Conservation (phyloP, 1,140 invertebrate genomes). For the Drosophila novamexicana region DNA sequence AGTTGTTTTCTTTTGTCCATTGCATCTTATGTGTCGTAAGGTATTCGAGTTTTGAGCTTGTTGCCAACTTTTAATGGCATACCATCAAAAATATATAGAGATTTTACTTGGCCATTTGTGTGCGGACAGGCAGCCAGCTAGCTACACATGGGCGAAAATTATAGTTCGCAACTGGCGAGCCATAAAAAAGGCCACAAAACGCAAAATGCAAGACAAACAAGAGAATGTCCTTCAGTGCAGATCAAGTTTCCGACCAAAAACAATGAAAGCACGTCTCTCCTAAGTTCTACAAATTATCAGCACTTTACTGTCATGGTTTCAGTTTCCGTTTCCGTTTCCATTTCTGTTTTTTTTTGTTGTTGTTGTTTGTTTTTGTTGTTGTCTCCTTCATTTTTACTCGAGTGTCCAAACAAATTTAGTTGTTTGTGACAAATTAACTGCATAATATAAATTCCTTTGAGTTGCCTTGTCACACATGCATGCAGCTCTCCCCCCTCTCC, state of each 20-base stretch:
- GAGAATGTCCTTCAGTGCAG: conserved; percentile 38
- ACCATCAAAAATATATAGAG: conserved; percentile 6
- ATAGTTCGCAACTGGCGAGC: conserved; percentile 44
- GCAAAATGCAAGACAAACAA: conserved; percentile 20
- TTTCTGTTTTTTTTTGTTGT: conserved; percentile 4
- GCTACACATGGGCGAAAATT: conserved; percentile 32
- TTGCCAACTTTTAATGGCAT: conserved; percentile 13
- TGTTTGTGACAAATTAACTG: conserved; percentile 72
- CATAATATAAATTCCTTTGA: conserved; percentile 82
- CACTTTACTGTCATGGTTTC: conserved; percentile 55
- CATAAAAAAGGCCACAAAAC: conserved; percentile 47
- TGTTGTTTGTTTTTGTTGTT: too few relatives aligned
- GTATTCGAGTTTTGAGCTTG: conserved; percentile 14
- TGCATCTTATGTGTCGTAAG: conserved; percentile 38
- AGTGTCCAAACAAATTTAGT: conserved; percentile 43
- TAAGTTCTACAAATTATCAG: conserved; percentile 68
- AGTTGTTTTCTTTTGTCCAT: conserved; percentile 12
- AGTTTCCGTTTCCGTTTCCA: conserved; percentile 32
- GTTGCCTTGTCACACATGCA: conserved; percentile 56
- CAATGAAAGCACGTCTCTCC: conserved; percentile 20
- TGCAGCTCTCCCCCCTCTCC: not conserved
- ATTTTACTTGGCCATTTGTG: not conserved
- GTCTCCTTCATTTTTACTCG: too few relatives aligned
- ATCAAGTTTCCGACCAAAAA: conserved; percentile 43
- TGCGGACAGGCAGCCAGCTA: conserved; percentile 5